These are phyloP conservation scores for Poeciliopsis presidionis DNA, from an alignment of 2,797 vertebrate genomes.

Conservation along the genomic window DNA sequence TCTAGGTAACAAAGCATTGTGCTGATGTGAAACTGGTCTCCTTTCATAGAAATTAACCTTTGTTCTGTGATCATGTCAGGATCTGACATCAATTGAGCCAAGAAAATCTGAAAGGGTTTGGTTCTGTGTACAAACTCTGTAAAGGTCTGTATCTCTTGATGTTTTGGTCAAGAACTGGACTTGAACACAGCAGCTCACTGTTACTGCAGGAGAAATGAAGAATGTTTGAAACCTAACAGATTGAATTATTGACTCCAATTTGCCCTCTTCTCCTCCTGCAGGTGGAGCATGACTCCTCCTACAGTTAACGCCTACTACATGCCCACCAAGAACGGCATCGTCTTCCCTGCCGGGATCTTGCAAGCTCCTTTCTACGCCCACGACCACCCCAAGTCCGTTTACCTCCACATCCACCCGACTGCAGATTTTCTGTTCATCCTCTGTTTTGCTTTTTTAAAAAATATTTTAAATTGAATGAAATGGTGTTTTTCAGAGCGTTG, in stretches of 20 bases:
- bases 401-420: slow-evolving; percentile 15
- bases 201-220: not conserved
- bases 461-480: not conserved
- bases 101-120: not conserved
- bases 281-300: slow-evolving; percentile 99
- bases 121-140: not conserved
- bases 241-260: not conserved
- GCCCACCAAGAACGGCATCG: slow-evolving; percentile 97
- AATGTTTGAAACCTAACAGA: not conserved
- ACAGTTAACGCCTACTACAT: slow-evolving; percentile 98
- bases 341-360: slow-evolving; percentile 96
- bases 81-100: not conserved
- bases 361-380: slow-evolving; percentile 96
- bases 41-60: not conserved
- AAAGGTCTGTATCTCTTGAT: not conserved
- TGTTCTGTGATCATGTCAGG: not conserved
- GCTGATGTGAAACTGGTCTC: not conserved
- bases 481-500: slow-evolving; percentile 84
- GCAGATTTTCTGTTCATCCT: not conserved
- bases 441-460: not conserved
- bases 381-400: slow-evolving; percentile 91
- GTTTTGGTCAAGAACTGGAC: not conserved
- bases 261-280: slow-evolving; percentile 53
- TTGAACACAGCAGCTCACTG: not conserved
- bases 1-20: not conserved